A percentile compares a stretch with the other conserved stretches of the same genome.
These are phyloP conservation scores for Uloborus plumipes DNA, from an alignment of 2,888 invertebrate genomes.

Conservation along the genomic window DNA sequence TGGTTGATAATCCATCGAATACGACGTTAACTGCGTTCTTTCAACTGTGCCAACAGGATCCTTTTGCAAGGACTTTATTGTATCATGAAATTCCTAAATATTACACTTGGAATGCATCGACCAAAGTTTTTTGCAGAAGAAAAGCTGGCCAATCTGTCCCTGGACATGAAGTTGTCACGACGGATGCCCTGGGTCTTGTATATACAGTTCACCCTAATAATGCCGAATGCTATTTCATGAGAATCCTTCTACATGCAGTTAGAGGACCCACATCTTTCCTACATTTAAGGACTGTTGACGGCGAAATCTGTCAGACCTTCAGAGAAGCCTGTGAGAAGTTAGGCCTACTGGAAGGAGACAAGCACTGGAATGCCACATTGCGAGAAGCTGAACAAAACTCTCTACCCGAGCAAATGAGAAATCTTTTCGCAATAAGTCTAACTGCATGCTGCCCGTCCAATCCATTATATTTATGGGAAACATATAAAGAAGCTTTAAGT, in stretches of 20 bases:
- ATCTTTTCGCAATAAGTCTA: too few relatives aligned
- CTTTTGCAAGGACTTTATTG: slow-evolving; percentile 10
- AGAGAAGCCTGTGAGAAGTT: too few relatives aligned
- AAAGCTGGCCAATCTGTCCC: neutral
- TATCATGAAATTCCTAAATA: slow-evolving; percentile 6
- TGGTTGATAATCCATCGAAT: neutral
- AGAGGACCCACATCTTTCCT: neutral
- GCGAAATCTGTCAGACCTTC: too few relatives aligned
- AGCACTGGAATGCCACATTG: too few relatives aligned
- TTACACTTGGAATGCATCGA: slow-evolving; percentile 5
- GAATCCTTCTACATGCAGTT: slow-evolving; percentile 4
- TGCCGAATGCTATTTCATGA: slow-evolving; percentile 15
- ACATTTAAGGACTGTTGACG: too few relatives aligned
- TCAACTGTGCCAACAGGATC: neutral
- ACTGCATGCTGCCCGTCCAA: too few relatives aligned
- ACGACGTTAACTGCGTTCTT: neutral
- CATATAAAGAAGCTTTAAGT: neutral
- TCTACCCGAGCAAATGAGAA: too few relatives aligned
- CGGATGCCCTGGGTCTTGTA: slow-evolving; percentile 13
- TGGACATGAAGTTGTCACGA: neutral
- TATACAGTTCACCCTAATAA: slow-evolving; percentile 30
- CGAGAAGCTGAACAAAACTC: too few relatives aligned
- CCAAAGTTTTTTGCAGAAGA: neutral
- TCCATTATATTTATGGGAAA: neutral
- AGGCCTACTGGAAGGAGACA: too few relatives aligned